Percentiles rank a stretch among this genome's conserved stretches.
Evolutionary conservation across 2,888 invertebrate species (phyloP).

Genomic region (Rhabditoides inermis): DNA sequence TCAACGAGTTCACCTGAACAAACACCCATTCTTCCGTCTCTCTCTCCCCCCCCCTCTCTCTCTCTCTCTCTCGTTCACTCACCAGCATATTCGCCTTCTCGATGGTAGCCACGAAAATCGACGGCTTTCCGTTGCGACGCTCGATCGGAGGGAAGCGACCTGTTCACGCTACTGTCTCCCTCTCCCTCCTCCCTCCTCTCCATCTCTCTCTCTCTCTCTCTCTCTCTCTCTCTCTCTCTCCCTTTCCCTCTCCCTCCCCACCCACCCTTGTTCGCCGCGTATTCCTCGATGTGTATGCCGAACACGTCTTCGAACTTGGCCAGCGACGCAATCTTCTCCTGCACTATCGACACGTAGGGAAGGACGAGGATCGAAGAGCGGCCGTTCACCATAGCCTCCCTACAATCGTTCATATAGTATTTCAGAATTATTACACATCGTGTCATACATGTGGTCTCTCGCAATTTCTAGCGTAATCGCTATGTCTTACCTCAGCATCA

Average conservation of each 20-base stretch:
- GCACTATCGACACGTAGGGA: conserved; percentile 90
- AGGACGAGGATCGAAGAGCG: conserved; percentile 79
- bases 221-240: background rate
- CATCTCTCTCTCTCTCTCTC: too few species aligned
- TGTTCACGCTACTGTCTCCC: conserved; percentile 49
- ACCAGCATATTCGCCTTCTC: conserved; percentile 63
- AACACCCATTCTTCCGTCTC: background rate
- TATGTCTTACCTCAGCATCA: too few species aligned
- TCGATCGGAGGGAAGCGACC: conserved; percentile 75
- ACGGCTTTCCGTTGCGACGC: conserved; percentile 63
- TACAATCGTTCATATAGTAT: background rate
- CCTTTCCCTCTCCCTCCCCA: background rate
- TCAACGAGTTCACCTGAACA: conserved; percentile 64
- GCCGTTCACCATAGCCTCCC: conserved; percentile 71
- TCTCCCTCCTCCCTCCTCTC: too few species aligned
- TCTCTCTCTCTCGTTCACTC: background rate
- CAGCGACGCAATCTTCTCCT: conserved; percentile 83
- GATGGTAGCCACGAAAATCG: conserved; percentile 82
- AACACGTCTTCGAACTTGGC: conserved; percentile 78
- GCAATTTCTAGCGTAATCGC: too few species aligned
- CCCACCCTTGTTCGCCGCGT: conserved; percentile 67
- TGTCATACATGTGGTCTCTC: too few species aligned
- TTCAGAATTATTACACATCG: too few species aligned
- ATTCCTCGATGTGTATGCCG: conserved; percentile 84
- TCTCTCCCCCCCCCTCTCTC: background rate